Evolutionary conservation across 1,140 invertebrate species (phyloP), one percentile per base, ranked within the genome.

Genomic region (Drosophila triauraria): DNA sequence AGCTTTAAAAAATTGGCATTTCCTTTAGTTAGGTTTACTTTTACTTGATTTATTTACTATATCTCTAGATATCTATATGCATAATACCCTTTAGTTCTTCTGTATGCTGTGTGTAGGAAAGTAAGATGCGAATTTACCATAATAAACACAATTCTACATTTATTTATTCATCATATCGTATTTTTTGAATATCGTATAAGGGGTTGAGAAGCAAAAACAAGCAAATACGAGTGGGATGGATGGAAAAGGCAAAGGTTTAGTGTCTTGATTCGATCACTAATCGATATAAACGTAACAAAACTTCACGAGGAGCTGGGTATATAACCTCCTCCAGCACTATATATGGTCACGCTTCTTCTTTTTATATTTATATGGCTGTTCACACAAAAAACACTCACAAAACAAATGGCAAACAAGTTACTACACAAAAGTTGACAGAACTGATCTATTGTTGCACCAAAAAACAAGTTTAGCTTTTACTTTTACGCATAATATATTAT

Each of bases 1-100:
- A 85, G 82, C 82, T 78, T 82, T 85, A 68, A 86, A 80, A 72
- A 85, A 85, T 85, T 85, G 82, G 82, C 82, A 85, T 84, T 84
- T 80, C 79, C 80, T 54, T 82, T 82, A 82, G 80, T 78, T 64
- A 70, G 70, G 69, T 59, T 6, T 27, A 27, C 25, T 30, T 30
- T 30, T 30, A 30, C 27, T 30, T 5, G 27, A 30, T 30, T 30
- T 30, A 30, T 69, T 71, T 32, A 32, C 48, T 71, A 32, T 43
- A 30, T 72, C 25, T 42, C 54, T 65, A 72, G 32, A 50, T 72
- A 64, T 72, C 69, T 72, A 72, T 72, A 72, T 50, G 69, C 69
- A 72, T 72, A 72, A 72, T 72, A 72, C 69, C 65, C 67, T 72
- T 72, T 72, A 71, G 65, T 72, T 70, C 12, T 59, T 70, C 12